Percentiles rank a stretch among this genome's conserved stretches.
These are phyloP conservation scores for Poeciliopsis infans DNA, from an alignment of 2,797 vertebrate genomes.

Conservation along the genomic window DNA sequence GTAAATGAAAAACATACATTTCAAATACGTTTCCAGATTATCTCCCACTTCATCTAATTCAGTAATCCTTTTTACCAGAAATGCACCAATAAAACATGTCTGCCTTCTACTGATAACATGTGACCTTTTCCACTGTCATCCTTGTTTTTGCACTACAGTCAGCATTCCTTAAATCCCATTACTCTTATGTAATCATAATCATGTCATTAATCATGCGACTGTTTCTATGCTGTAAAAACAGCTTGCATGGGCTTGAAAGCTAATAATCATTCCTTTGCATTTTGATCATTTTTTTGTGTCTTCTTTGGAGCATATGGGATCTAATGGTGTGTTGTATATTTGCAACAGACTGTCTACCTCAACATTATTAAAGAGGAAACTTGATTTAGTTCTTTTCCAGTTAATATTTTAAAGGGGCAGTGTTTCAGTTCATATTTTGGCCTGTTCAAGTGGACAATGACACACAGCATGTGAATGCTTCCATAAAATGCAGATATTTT, in stretches of 20 bases:
- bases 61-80: not conserved
- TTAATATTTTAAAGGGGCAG: not conserved
- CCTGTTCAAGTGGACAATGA: not conserved
- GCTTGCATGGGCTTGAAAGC: conserved; percentile 55
- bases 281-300: conserved; percentile 23
- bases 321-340: conserved; percentile 51
- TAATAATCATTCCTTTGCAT: conserved; percentile 59
- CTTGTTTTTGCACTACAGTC: conserved; percentile 58
- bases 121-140: conserved; percentile 46
- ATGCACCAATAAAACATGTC: conserved; percentile 32
- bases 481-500: not conserved
- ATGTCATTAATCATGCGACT: conserved; percentile 73
- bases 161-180: conserved; percentile 62
- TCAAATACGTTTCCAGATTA: not conserved
- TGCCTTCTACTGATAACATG: conserved; percentile 39
- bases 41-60: not conserved
- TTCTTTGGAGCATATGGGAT: conserved; percentile 48
- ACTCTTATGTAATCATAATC: conserved; percentile 70
- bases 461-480: not conserved
- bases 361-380: conserved; percentile 28
- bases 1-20: not conserved
- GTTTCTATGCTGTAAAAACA: conserved; percentile 54
- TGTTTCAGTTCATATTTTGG: not conserved
- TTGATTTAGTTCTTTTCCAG: not conserved
- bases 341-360: conserved; percentile 38